These are phyloP conservation scores for Thunnus thynnus DNA, from an alignment of 2,113 vertebrate genomes.

Conservation along the genomic window DNA sequence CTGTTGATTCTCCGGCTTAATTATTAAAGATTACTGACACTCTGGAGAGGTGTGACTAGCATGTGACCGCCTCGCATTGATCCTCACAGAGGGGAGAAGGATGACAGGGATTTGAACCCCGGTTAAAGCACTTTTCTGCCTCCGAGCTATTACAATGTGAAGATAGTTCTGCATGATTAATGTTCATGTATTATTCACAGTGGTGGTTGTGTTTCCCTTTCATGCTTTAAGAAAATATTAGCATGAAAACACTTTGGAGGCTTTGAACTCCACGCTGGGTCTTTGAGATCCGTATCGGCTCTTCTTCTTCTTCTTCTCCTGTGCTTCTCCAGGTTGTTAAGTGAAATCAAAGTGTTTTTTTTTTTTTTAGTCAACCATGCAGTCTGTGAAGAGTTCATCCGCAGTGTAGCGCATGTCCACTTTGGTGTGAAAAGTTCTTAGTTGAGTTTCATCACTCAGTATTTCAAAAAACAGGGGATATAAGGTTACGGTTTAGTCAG, in stretches of 20 bases:
- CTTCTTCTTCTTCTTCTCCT: constrained; percentile 3
- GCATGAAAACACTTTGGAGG: constrained; percentile 56
- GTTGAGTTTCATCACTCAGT: background rate
- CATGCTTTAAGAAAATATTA: constrained; percentile 71
- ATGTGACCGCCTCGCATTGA: constrained; percentile 52
- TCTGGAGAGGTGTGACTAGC: constrained; percentile 63
- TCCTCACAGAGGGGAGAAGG: constrained; percentile 19
- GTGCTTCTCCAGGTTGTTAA: constrained; percentile 11
- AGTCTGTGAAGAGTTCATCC: constrained; percentile 4
- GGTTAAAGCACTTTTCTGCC: constrained; percentile 35
- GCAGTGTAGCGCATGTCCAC: background rate
- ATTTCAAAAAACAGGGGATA: background rate
- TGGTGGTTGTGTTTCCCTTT: constrained; percentile 53
- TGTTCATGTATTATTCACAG: constrained; percentile 72
- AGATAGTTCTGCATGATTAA: constrained; percentile 68
- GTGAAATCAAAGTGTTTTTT: constrained; percentile 24
- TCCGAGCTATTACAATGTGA: constrained; percentile 52
- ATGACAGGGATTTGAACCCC: constrained; percentile 62
- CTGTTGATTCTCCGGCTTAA: constrained; percentile 58
- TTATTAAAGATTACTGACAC: constrained; percentile 62
- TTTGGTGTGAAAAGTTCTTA: background rate
- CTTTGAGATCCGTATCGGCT: background rate
- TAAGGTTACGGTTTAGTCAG: background rate
- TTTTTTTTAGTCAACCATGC: background rate
- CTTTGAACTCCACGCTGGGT: constrained; percentile 65